phyloP scores from a whole-genome alignment of 2,888 invertebrate genomes.

The Macrosoma leucophasiata region DNA sequence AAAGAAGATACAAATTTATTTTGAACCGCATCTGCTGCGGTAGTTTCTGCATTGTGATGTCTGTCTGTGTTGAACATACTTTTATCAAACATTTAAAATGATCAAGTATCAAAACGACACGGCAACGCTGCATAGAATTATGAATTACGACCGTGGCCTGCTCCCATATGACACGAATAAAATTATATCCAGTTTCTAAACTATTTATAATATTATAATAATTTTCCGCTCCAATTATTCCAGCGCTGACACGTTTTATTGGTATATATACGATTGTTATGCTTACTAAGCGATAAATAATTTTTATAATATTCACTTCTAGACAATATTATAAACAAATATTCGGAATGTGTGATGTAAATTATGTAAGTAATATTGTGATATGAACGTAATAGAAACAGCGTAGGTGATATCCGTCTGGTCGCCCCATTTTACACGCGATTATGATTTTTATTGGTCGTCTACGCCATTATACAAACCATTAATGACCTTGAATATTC shows the following conservation, averaged over 20 bases:
- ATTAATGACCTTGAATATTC: too few species aligned
- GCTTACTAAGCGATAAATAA: constrained; percentile 52
- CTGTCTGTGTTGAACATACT: too few species aligned
- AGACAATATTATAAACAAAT: constrained; percentile 56
- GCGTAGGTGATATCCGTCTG: too few species aligned
- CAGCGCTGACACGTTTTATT: constrained; percentile 68
- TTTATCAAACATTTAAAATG: constrained; percentile 9
- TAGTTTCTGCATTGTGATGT: too few species aligned
- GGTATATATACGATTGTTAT: constrained; percentile 67
- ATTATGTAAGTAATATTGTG: constrained; percentile 45
- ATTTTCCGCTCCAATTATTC: constrained; percentile 71
- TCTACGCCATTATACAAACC: too few species aligned
- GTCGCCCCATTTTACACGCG: too few species aligned
- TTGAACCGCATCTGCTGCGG: too few species aligned
- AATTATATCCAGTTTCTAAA: constrained; percentile 63
- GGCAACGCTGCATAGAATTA: constrained; percentile 43
- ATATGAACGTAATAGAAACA: too few species aligned
- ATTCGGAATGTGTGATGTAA: constrained; percentile 34
- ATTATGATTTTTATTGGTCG: too few species aligned
- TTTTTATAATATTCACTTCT: constrained; percentile 46
- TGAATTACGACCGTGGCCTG: constrained; percentile 63
- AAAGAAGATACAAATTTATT: too few species aligned
- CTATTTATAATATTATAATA: constrained; percentile 74
- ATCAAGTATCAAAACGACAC: constrained; percentile 47
- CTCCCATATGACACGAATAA: constrained; percentile 58